Evolutionary conservation across 2,797 vertebrate species (phyloP).

Genomic region (Rallus crepitans): DNA sequence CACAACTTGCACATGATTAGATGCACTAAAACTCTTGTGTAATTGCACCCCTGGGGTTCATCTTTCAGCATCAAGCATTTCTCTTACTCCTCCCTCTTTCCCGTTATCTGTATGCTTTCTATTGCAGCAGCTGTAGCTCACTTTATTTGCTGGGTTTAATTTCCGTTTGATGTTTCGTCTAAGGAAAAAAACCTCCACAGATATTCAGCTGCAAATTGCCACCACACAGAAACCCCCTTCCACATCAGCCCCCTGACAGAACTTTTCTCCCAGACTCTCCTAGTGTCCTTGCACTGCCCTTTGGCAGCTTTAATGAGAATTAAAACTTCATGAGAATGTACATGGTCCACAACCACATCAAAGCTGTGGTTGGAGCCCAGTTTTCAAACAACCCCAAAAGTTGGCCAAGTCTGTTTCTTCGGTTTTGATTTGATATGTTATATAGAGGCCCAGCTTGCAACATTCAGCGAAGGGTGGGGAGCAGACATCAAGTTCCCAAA

Average conservation of each 20-base stretch:
- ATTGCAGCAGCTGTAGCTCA: background rate
- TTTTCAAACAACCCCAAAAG: background rate
- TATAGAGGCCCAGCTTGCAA: background rate
- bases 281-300: background rate
- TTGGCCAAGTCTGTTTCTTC: background rate
- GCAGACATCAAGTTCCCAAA: background rate
- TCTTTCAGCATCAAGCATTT: background rate
- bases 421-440: background rate
- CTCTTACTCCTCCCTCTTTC: background rate
- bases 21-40: background rate
- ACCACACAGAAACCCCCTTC: background rate
- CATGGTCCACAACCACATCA: conserved; percentile 2
- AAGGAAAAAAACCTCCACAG: background rate
- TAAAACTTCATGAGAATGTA: background rate
- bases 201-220: background rate
- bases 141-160: conserved; percentile 6
- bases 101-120: fast-evolving
- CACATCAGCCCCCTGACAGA: fast-evolving
- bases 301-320: background rate
- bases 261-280: background rate
- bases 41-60: background rate
- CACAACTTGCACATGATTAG: background rate
- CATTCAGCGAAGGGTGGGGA: background rate
- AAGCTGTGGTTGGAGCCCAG: background rate
- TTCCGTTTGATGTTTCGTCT: background rate